phyloP scores from a whole-genome alignment of 1,140 invertebrate species.

The Diabrotica virgifera region DNA sequence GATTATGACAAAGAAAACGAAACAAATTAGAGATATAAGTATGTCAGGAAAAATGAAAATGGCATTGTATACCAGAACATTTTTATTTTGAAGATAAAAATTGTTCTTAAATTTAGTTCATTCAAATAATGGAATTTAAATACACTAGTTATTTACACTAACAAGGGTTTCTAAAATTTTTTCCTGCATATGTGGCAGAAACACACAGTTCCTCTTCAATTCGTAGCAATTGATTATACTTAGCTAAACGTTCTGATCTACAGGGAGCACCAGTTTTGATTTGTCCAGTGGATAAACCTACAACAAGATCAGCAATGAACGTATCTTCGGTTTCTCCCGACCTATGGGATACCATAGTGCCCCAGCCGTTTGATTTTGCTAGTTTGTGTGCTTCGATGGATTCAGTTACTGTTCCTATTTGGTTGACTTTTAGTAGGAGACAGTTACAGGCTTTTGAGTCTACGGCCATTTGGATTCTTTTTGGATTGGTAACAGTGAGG shows the following conservation, averaged over 20 bases:
- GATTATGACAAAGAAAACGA: no score
- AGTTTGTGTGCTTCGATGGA: constrained; percentile 93
- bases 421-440: constrained; percentile 96
- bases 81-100: no score
- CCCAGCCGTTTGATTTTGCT: constrained; percentile 94
- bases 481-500: constrained; percentile 89
- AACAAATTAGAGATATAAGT: no score
- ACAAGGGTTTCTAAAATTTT: constrained; percentile 85
- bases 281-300: constrained; percentile 95
- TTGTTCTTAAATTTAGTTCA: no score
- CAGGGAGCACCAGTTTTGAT: constrained; percentile 99
- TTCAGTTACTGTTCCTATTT: constrained; percentile 95
- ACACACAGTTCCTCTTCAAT: constrained; percentile 97
- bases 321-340: constrained; percentile 99
- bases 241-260: constrained; percentile 95
- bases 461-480: constrained; percentile 90
- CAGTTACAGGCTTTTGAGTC: constrained; percentile 98
- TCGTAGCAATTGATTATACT: constrained; percentile 98
- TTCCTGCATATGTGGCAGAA: constrained; percentile 91
- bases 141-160: neutral
- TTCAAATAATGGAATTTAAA: no score
- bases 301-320: constrained; percentile 97
- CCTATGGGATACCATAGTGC: constrained; percentile 97
- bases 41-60: no score
- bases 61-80: no score